Evolutionary conservation across 2,888 invertebrate genomes (phyloP), one percentile per base, ranked within the genome.

Genomic region (Latheticus oryzae): DNA sequence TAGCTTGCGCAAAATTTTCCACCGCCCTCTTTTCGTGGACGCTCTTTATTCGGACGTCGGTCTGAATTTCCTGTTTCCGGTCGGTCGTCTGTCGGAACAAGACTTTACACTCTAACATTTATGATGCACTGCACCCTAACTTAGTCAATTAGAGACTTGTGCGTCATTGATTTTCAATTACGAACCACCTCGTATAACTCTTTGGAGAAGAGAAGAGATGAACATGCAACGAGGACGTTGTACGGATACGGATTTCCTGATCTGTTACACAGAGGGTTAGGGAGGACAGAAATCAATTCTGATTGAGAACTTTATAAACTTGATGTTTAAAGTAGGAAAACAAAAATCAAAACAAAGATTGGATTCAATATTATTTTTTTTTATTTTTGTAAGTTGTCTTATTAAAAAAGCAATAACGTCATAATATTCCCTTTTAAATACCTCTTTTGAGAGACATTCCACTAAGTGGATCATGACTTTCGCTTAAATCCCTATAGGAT

Each of bases 61-160:
- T 73, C 69, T 71, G 74, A 77, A 78, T 78, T 77, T 79, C 78
- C 75, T 68, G 76, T 75, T 76, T 78, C 79, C 79, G 78, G 77
- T 69, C 72, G 74, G 74, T 69, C 77, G 77, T 66, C 75, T 73
- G 77, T 74, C 78, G 74, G 75, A 77, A 79, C 79, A 79, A 77
- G 78, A 77, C 73, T 79, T 78, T 78, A 77, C 77, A 79, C 78
- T 79, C 75, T 73, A 65, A 68, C 69, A 70, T 74, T 75, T 76
- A 77, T 77, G 76, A 76, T 74, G 74, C 70, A 73, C 71, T 70
- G 65, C 66, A 64, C 62, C 64, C 62, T 59, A 59, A 61, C 60
- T 40, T 59, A 57, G 60, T 65, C 67, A 66, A 67, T 68, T 68
- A 67, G 65, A 57, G 62, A 26, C 28, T 52, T 53, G 60, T 56